Conservation (phyloP, 2,113 vertebrate species). For the Acanthisitta chloris region DNA sequence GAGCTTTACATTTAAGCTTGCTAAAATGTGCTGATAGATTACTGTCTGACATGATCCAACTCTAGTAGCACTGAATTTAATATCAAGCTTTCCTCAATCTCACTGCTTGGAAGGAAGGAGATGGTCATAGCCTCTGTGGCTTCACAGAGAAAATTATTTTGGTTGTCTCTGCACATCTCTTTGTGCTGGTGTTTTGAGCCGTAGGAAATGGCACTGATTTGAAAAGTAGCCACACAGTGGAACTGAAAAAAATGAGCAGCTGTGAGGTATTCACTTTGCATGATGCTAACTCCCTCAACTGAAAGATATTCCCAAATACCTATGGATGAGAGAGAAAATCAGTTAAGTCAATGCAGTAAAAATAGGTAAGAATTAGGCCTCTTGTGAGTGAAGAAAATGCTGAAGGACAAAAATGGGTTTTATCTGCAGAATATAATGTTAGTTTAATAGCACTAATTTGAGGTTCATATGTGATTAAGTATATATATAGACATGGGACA, state of each 20-base stretch:
- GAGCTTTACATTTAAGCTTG: background rate
- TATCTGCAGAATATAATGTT: background rate
- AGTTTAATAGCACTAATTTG: background rate
- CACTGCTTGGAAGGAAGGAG: background rate
- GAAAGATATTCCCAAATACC: background rate
- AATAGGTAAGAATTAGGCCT: background rate
- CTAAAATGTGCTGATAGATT: background rate
- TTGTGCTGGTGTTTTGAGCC: background rate
- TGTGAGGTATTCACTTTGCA: background rate
- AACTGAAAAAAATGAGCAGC: background rate
- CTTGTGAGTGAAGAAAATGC: background rate
- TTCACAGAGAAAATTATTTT: background rate
- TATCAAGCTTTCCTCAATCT: background rate
- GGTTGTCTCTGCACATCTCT: background rate
- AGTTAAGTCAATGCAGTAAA: background rate
- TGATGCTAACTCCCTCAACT: background rate
- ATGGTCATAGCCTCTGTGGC: background rate
- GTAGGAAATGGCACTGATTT: background rate
- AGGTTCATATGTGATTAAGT: background rate
- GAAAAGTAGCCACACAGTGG: background rate
- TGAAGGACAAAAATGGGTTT: background rate
- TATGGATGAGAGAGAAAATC: background rate
- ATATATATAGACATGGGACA: background rate
- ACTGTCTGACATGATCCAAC: background rate
- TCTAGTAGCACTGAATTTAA: background rate